Conservation (phyloP, 2,888 invertebrate genomes). For the Orthonychiurus folsomi region DNA sequence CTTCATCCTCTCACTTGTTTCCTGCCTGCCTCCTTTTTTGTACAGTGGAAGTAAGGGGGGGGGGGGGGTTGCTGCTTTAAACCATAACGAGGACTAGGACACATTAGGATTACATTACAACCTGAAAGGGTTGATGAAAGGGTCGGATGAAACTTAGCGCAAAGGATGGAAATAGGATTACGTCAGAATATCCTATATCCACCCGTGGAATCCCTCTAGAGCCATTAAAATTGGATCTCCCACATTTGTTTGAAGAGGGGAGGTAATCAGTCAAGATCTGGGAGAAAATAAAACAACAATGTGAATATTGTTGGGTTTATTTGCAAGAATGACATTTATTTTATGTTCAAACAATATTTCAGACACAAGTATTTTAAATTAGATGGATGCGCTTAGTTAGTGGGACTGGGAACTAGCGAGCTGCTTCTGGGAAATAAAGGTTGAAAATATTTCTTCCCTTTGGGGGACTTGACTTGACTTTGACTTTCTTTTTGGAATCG, state of each 20-base stretch:
- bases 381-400: too few relatives aligned
- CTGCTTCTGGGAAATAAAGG: too few relatives aligned
- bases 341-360: too few relatives aligned
- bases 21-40: not conserved
- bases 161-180: not conserved
- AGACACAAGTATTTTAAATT: too few relatives aligned
- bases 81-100: not conserved
- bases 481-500: not conserved
- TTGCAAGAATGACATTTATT: too few relatives aligned
- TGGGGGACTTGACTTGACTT: too few relatives aligned
- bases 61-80: too few relatives aligned
- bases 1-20: not conserved
- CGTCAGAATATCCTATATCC: not conserved
- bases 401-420: too few relatives aligned
- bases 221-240: slow-evolving; percentile 13
- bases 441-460: too few relatives aligned
- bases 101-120: not conserved
- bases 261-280: not conserved
- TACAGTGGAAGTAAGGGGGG: too few relatives aligned
- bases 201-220: not conserved
- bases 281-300: slow-evolving; percentile 4
- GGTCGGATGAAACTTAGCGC: not conserved
- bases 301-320: too few relatives aligned
- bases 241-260: not conserved
- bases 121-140: not conserved